These are phyloP conservation scores for Sisyra terminalis DNA, from an alignment of 2,888 invertebrate species.

Conservation along the genomic window DNA sequence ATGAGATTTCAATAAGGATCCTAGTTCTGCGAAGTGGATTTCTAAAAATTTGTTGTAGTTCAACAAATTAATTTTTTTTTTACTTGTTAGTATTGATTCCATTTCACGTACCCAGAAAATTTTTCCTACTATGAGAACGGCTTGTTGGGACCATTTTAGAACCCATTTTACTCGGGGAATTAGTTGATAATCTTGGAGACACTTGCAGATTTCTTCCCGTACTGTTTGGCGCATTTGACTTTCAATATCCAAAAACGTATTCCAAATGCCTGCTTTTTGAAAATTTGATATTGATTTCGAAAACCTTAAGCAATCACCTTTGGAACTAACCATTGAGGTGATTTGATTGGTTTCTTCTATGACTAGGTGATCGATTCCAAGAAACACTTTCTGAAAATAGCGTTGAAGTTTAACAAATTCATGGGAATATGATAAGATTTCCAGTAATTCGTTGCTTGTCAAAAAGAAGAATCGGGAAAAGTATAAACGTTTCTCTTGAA, in stretches of 20 bases:
- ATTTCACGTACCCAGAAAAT: conserved; percentile 73
- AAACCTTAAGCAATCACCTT: conserved; percentile 52
- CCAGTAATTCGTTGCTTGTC: conserved; percentile 80
- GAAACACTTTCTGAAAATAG: conserved; percentile 60
- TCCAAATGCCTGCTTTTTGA: conserved; percentile 66
- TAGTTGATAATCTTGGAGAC: conserved; percentile 45
- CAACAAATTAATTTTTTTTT: conserved; percentile 35
- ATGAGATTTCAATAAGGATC: conserved; percentile 51
- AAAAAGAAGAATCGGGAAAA: conserved; percentile 82
- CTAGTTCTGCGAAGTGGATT: conserved; percentile 54
- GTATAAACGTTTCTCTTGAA: conserved; percentile 68
- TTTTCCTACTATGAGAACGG: conserved; percentile 61
- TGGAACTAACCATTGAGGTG: conserved; percentile 65
- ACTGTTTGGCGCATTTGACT: conserved; percentile 62
- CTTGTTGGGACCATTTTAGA: conserved; percentile 65
- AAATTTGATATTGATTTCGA: conserved; percentile 43
- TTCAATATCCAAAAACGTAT: conserved; percentile 76
- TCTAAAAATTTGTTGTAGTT: conserved; percentile 37
- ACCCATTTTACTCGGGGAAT: conserved; percentile 51
- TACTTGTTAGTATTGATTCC: conserved; percentile 45
- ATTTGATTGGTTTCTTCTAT: conserved; percentile 51
- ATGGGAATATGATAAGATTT: conserved; percentile 79
- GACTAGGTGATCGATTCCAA: conserved; percentile 52
- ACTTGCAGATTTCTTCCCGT: conserved; percentile 45
- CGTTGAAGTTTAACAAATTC: conserved; percentile 72